These are phyloP conservation scores for Bergia puertoricense DNA, from an alignment of 92 coral and sea anemone species.

Conservation along the genomic window DNA sequence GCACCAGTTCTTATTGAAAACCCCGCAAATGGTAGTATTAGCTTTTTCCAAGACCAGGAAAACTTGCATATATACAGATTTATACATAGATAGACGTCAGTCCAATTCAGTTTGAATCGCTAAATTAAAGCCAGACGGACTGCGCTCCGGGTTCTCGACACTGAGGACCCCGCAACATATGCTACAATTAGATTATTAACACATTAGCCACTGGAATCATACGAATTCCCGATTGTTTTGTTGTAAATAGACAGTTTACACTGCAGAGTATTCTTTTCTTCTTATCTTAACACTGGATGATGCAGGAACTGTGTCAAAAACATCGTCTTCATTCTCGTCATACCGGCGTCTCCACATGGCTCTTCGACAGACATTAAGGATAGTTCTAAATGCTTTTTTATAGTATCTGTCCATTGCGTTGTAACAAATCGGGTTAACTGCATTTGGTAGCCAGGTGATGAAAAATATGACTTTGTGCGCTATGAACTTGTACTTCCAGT, in stretches of 20 bases:
- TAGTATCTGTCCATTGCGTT: conserved; percentile 64
- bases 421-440: conserved; percentile 62
- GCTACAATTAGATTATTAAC: background rate
- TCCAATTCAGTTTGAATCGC: background rate
- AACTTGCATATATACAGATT: background rate
- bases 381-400: conserved; percentile 45
- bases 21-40: no score
- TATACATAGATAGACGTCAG: background rate
- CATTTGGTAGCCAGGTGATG: conserved; percentile 69
- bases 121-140: background rate
- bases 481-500: conserved; percentile 51
- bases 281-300: background rate
- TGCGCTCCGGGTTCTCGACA: background rate
- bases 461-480: conserved; percentile 43
- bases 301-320: background rate
- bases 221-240: background rate
- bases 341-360: background rate
- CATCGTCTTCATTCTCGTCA: background rate
- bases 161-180: background rate
- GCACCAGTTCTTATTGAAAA: no score
- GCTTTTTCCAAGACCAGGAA: background rate
- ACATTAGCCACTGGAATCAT: background rate
- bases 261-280: background rate
- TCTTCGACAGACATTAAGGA: background rate
- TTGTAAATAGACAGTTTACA: background rate